Conservation (phyloP, 2,113 vertebrate species). For the Arizona elegans region DNA sequence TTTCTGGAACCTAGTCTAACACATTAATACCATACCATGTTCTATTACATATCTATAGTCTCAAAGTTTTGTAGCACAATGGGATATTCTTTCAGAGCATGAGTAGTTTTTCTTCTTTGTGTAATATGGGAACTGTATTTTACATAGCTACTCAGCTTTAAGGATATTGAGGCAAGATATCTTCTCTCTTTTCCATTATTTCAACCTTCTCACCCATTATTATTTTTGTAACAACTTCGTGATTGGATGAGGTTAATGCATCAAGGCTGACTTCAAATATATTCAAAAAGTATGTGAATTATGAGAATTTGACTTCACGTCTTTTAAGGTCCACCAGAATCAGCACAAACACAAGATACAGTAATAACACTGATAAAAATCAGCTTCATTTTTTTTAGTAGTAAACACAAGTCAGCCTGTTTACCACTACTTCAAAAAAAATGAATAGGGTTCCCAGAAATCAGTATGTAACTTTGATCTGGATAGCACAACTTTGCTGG, state of each 20-base stretch:
- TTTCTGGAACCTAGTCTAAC: not conserved
- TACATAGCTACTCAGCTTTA: not conserved
- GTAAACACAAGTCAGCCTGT: not conserved
- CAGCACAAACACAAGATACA: not conserved
- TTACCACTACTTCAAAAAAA: not conserved
- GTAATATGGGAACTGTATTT: not conserved
- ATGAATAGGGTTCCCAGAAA: not conserved
- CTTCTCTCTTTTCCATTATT: not conserved
- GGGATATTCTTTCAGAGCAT: not conserved
- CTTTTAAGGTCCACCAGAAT: not conserved
- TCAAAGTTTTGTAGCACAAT: not conserved
- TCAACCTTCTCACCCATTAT: not conserved
- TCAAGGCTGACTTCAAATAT: not conserved
- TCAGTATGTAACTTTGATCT: too few relatives aligned
- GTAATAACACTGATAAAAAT: not conserved
- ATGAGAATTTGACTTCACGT: not conserved
- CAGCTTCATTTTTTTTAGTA: not conserved
- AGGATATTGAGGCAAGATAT: not conserved
- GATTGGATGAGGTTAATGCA: not conserved
- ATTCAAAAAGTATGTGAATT: not conserved
- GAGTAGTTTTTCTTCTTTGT: not conserved
- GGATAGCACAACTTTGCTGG: not conserved
- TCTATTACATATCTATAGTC: not conserved
- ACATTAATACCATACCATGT: not conserved
- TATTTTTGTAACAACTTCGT: not conserved